Base-by-base conservation (phyloP, 2,113 vertebrate species). In the Dasyprocta punctata region DNA sequence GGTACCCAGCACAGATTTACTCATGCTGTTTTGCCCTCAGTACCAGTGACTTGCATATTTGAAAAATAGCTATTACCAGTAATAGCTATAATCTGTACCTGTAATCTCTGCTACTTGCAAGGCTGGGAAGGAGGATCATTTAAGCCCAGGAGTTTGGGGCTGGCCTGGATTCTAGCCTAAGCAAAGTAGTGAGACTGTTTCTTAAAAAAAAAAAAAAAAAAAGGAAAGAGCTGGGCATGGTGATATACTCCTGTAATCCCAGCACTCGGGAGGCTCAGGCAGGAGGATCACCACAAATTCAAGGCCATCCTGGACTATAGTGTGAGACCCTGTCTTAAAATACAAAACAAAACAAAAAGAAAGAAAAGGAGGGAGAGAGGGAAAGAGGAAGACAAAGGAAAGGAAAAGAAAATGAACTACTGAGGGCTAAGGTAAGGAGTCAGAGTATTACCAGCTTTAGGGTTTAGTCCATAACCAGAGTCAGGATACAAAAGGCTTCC, bases 21-120 rank as follows among this genome's bases (percentile, higher is more conserved):
- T 95, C 26, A n/a, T 20, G 13, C 30, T 92, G 3, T 81, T 77
- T 96, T 56, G 78, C 14, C 58, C 52, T 41, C 36, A 54, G 10
- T 85, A 20, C 33, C 61, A 69, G 41, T 67, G 61, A 89, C n/a
- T 83, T 94, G 61, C 65, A 67, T 3, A 56, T 95, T 83, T 96
- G 60, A 94, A 92, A 96, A 92, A 86, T 60, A 94, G 41, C 67
- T 89, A 10, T 78, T 92, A 44, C 16, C 60, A 67, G 30, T n/a
- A n/a, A n/a, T n/a, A n/a, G n/a, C n/a, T n/a, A n/a, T n/a, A n/a
- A n/a, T n/a, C n/a, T n/a, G 49, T 2, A 13, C 75, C 44, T 78
- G 13, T 78, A 78, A 78, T 49, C 7, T 8, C 47, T 52, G 28
- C 77, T n/a, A 80, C 47, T 36, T 3, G 9, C 47, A 30, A 80